These are phyloP conservation scores for Anagyrus pseudococci DNA, from an alignment of 2,888 invertebrate genomes.

Conservation along the genomic window DNA sequence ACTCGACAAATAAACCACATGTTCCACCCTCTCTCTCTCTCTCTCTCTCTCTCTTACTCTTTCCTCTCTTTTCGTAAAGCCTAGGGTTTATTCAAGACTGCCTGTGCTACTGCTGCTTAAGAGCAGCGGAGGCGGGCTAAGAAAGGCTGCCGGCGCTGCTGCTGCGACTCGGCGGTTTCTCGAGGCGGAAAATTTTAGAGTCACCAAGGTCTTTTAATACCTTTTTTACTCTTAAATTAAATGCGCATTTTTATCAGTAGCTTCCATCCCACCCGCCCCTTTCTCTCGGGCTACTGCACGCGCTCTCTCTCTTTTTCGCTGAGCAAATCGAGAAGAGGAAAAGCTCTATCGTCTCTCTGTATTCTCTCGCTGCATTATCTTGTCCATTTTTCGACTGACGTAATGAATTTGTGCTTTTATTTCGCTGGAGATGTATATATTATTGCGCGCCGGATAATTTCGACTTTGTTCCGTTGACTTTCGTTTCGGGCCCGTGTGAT, in stretches of 20 bases:
- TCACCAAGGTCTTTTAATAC: neutral
- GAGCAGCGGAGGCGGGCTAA: no score
- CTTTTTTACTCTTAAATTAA: constrained; percentile 18
- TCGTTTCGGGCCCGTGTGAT: neutral
- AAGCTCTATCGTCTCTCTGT: neutral
- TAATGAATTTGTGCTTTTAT: neutral
- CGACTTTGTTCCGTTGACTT: neutral
- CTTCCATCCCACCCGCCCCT: neutral
- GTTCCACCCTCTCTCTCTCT: constrained; percentile 9
- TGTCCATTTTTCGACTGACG: neutral
- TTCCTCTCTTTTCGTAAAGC: no score
- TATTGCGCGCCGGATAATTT: neutral
- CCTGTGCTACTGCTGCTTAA: no score
- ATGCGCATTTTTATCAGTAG: constrained; percentile 31
- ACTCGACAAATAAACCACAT: constrained; percentile 45
- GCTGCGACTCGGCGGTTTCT: no score
- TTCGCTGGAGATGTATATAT: no score
- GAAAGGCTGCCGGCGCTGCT: no score
- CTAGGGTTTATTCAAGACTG: neutral
- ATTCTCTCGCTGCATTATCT: neutral
- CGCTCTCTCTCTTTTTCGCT: neutral
- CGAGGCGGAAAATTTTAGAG: neutral
- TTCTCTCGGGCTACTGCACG: neutral
- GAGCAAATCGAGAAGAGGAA: neutral
- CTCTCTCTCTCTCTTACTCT: neutral